Evolutionary conservation across 2,797 vertebrate species (phyloP).

Genomic region (Taeniopygia guttata): DNA sequence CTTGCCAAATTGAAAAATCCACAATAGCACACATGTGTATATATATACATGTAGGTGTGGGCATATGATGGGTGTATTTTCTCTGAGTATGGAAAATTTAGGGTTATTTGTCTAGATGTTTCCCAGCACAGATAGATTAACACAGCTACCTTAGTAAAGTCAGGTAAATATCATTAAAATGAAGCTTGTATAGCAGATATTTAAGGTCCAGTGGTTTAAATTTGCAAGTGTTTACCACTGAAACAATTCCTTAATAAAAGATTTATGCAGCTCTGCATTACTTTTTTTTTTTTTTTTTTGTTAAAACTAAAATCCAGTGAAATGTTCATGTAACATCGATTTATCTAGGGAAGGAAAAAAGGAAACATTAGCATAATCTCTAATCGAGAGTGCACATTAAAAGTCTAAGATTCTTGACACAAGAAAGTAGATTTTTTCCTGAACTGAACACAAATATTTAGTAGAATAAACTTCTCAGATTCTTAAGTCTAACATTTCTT

Average conservation of each 20-base stretch:
- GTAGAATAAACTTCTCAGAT: not conserved
- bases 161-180: not conserved
- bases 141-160: not conserved
- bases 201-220: not conserved
- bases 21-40: fast-evolving
- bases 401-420: not conserved
- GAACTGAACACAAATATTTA: not conserved
- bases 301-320: not conserved
- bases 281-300: not conserved
- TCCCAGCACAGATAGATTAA: not conserved
- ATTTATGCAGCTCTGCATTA: not conserved
- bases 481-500: not conserved
- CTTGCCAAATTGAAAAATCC: not conserved
- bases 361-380: not conserved
- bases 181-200: not conserved
- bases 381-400: not conserved
- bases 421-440: not conserved
- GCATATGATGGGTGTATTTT: not conserved
- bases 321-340: not conserved
- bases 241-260: not conserved
- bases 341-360: not conserved
- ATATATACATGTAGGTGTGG: not conserved
- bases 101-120: not conserved
- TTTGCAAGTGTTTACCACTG: not conserved
- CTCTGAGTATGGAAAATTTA: not conserved